Evolutionary conservation across 2,888 invertebrate genomes (phyloP).

Genomic region (Lithophane socia): DNA sequence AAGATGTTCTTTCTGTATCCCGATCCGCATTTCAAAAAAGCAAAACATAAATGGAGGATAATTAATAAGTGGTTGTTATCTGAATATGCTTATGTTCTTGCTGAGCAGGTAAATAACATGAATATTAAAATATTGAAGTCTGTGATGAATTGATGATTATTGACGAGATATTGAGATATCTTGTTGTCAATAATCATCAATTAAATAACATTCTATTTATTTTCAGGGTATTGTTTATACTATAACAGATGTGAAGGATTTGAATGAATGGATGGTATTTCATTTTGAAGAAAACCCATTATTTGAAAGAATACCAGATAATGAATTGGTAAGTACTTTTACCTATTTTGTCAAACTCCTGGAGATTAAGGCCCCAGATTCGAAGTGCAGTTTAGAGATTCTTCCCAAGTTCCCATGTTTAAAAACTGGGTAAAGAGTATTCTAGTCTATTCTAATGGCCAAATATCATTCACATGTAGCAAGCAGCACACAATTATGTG

Average conservation of each 20-base stretch:
- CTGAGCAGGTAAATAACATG: conserved; percentile 92
- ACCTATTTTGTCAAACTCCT: background rate
- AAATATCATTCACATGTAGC: conserved; percentile 1
- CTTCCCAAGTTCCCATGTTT: background rate
- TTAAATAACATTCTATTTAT: conserved; percentile 26
- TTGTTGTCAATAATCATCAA: no score
- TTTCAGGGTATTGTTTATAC: conserved; percentile 97
- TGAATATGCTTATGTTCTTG: conserved; percentile 98
- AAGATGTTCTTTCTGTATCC: conserved; percentile 99
- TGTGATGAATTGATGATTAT: background rate
- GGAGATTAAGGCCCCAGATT: no score
- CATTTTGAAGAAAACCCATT: conserved; percentile 98
- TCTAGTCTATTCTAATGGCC: background rate
- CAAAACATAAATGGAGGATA: conserved; percentile 99
- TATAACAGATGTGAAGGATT: conserved; percentile 99
- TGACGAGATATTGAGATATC: no score
- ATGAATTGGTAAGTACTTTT: conserved; percentile 92
- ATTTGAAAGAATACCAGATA: conserved; percentile 93
- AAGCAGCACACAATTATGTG: background rate
- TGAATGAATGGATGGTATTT: conserved; percentile 98
- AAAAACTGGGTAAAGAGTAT: background rate
- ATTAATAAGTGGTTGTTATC: conserved; percentile 97
- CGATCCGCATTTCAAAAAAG: conserved; percentile 99
- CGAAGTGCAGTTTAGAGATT: background rate
- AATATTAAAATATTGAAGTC: background rate